Evolutionary conservation across 2,113 vertebrate genomes (phyloP).

Genomic region (Ochotona princeps): DNA sequence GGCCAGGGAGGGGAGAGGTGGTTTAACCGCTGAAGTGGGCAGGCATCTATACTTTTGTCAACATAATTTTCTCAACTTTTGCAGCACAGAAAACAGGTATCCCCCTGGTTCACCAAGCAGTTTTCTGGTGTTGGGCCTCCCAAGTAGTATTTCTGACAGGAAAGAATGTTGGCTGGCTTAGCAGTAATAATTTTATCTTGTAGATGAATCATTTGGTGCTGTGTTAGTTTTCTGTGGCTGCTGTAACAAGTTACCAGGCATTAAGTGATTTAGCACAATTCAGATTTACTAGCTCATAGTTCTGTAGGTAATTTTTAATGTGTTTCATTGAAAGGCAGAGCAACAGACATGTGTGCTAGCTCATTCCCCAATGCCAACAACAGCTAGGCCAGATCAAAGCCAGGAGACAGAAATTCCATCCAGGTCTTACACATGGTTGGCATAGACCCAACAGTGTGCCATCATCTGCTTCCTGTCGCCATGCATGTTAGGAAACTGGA

Average conservation of each 20-base stretch:
- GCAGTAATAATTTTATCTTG: slow-evolving; percentile 25
- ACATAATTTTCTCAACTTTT: slow-evolving; percentile 22
- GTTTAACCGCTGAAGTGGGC: slow-evolving; percentile 7
- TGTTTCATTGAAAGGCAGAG: no score
- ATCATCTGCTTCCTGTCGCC: no score
- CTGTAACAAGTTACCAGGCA: slow-evolving; percentile 39
- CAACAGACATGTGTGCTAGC: no score
- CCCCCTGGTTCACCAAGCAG: not conserved
- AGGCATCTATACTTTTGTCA: not conserved
- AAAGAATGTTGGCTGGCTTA: slow-evolving; percentile 17
- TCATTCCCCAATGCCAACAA: no score
- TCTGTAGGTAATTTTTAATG: not conserved
- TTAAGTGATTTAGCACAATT: not conserved
- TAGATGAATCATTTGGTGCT: not conserved
- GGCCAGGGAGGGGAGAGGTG: not conserved
- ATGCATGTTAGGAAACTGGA: no score
- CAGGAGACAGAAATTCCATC: no score
- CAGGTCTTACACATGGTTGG: no score
- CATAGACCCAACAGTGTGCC: no score
- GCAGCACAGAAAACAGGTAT: not conserved
- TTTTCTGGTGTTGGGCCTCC: slow-evolving; percentile 10
- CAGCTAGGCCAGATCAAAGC: no score
- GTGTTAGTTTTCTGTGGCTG: slow-evolving; percentile 33
- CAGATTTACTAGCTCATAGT: not conserved
- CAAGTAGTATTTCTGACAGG: slow-evolving; percentile 40